Evolutionary conservation across 2,797 vertebrate genomes (phyloP).

Genomic region (Onychomys leucogaster): DNA sequence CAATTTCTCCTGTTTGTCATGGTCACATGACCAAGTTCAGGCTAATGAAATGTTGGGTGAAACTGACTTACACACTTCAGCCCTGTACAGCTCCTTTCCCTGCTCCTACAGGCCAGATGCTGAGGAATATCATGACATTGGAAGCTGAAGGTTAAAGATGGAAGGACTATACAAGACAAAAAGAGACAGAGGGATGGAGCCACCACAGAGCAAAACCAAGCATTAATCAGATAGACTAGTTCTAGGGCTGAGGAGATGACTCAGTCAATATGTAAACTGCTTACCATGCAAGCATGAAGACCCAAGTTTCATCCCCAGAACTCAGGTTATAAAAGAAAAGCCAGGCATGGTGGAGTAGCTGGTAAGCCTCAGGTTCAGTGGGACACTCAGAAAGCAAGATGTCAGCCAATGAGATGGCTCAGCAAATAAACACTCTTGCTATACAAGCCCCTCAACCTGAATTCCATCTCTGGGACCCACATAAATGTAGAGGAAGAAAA

Average conservation of each 20-base stretch:
- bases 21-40: neutral
- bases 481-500: neutral
- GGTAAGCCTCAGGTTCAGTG: neutral
- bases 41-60: neutral
- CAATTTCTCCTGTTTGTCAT: neutral
- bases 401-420: neutral
- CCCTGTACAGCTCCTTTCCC: fast-evolving
- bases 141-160: neutral
- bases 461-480: neutral
- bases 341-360: neutral
- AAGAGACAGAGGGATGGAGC: neutral
- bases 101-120: neutral
- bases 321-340: neutral
- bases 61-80: neutral
- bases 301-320: neutral
- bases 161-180: neutral
- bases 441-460: neutral
- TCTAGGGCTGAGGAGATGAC: neutral
- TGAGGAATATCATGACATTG: too few relatives aligned
- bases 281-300: neutral
- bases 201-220: neutral
- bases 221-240: neutral
- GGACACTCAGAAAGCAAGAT: neutral
- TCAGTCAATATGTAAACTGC: neutral
- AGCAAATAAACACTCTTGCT: neutral